Base-by-base conservation (phyloP, 92 coral and sea anemone genomes). In the Porites rus region DNA sequence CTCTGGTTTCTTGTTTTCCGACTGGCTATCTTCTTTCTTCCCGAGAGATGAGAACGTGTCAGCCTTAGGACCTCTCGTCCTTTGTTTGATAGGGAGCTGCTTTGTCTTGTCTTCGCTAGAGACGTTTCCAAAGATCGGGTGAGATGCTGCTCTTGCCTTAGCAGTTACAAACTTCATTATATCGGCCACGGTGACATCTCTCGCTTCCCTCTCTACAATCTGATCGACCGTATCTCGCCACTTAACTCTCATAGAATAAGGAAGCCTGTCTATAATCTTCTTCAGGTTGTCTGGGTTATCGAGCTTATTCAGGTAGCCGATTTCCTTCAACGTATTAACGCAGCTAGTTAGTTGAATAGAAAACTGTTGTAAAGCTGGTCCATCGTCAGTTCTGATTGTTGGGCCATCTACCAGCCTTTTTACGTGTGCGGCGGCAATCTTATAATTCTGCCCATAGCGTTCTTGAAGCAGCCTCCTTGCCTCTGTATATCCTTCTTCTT, bases 201-300 rank as follows among this genome's bases (percentile, higher is more conserved):
- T 58, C 20, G 70, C 74, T 61, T 82, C 59, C 81, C 73, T 51
- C 72, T 90, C 90, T n/a, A 81, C 65, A 54, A 90, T 87, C 22
- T 77, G 62, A 80, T 90, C 91, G 8, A 86, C 85, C 17, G 72
- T 83, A 63, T 87, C 87, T 6, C 75, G 94, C 89, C 92, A 91
- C 82, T 91, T 88, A 20, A 70, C 60, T 68, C 78, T 69, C n/a
- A 88, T 7, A 1, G 85, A 84, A 61, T 68, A 82, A 2, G 94
- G 89, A 25, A 88, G 89, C 38, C 83, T 66, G 60, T 88, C 85
- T 2, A 88, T 79, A 82, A 91, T 91, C 43, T 72, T 83, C 77
- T 69, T 88, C 14, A 88, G 86, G 76, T 73, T 72, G n/a, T 91
- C 87, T 4, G 87, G 90, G 74, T 78, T 91, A 53, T 91, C 90